Percentiles rank a stretch among this genome's conserved stretches.
Evolutionary conservation across 2,113 vertebrate species (phyloP).

Genomic region (Alexandromys fortis): DNA sequence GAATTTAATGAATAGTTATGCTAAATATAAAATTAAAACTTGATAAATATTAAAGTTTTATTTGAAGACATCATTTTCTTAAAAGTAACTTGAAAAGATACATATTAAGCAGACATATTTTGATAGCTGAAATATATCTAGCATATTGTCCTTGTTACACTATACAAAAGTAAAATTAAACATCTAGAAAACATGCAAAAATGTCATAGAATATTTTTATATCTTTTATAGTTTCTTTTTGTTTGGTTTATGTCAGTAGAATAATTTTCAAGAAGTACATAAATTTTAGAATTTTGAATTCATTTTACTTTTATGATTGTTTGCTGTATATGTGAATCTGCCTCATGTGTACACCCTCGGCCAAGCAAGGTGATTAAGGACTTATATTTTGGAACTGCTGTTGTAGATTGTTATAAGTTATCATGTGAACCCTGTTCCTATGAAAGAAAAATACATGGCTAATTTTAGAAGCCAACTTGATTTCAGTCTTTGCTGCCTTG

Average conservation of each 20-base stretch:
- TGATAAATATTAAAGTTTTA: not conserved
- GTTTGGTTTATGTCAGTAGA: not conserved
- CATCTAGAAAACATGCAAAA: not conserved
- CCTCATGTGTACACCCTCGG: not conserved
- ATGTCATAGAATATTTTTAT: not conserved
- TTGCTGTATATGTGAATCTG: not conserved
- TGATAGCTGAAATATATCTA: not conserved
- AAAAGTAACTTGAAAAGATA: not conserved
- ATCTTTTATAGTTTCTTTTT: not conserved
- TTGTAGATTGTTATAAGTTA: not conserved
- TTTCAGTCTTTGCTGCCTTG: not conserved
- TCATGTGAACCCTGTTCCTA: not conserved
- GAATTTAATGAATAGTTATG: not conserved
- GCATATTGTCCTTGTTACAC: not conserved
- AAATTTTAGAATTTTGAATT: not conserved
- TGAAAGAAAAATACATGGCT: not conserved
- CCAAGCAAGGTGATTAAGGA: no score
- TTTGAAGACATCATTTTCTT: not conserved
- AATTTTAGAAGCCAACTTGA: not conserved
- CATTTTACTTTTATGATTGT: not conserved
- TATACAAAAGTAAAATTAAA: not conserved
- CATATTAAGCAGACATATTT: not conserved
- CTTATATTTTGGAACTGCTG: no score
- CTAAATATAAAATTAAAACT: not conserved
- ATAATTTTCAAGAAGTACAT: not conserved